Base-by-base conservation (phyloP, 1,140 invertebrate genomes). In the Aphelenchoides besseyi region DNA sequence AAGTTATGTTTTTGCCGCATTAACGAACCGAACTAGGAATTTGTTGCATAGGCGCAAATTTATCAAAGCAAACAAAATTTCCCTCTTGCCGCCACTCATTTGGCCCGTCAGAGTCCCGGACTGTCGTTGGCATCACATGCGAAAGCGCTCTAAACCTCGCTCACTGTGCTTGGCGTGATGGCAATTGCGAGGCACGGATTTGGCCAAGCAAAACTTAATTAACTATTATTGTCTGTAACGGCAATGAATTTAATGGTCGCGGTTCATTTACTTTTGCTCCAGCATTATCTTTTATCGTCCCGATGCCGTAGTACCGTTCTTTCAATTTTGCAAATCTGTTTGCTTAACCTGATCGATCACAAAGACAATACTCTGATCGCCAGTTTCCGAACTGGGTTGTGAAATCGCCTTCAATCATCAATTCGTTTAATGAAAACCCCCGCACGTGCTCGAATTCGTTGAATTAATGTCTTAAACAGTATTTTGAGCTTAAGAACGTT, bases 1-100 rank as follows among this genome's bases (percentile, higher is more conserved):
- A 48, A 48, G 41, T 48, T 48, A 48, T 48, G 41, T 48, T 48
- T 48, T n/a, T n/a, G n/a, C n/a, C n/a, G n/a, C n/a, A n/a, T n/a
- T n/a, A n/a, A n/a, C n/a, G n/a, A n/a, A n/a, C n/a, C n/a, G n/a
- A 48, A 48, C 41, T 12, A 48, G 41, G 23, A 48, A 48, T 48
- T 48, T 48, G 41, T 48, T 48, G 41, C 41, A 48, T n/a, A n/a
- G n/a, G n/a, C n/a, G n/a, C n/a, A n/a, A n/a, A n/a, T 48, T 48
- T 48, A 48, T 48, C 41, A 48, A 48, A 48, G 41, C 12, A 48
- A 48, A 23, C 41, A 48, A 23, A 48, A 48, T 16, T 48, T 48
- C 41, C n/a, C n/a, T n/a, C n/a, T n/a, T n/a, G 41, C 41, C 41
- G 41, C 41, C 41, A 48, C 41, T 23, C 41, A 48, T 48, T 48